Conservation (phyloP, 2,888 invertebrate species). For the Synergus umbraculus region DNA sequence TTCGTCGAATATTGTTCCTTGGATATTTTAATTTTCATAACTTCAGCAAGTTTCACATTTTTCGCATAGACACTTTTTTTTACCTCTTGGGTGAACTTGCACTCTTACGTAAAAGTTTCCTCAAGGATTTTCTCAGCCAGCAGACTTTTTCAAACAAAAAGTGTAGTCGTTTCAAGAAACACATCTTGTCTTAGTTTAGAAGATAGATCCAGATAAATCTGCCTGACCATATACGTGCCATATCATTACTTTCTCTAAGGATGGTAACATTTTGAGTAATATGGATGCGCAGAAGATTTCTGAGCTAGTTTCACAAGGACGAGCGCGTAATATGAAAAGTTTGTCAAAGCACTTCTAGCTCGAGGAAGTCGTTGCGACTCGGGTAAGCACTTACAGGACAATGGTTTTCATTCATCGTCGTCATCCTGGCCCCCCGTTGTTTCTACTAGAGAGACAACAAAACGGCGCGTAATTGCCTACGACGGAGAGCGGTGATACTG, state of each 20-base stretch:
- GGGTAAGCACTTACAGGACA: constrained; percentile 31
- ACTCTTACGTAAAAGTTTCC: constrained; percentile 33
- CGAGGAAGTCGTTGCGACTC: constrained; percentile 8
- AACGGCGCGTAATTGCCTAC: constrained; percentile 40
- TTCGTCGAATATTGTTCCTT: constrained; percentile 36
- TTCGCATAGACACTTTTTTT: constrained; percentile 25
- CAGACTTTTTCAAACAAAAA: constrained; percentile 27
- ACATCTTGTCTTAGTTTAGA: not conserved
- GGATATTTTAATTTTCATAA: constrained; percentile 40
- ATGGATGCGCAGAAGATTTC: not conserved
- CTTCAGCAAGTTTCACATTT: constrained; percentile 27
- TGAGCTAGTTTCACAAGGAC: not conserved
- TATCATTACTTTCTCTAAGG: not conserved
- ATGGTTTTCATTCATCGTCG: constrained; percentile 33
- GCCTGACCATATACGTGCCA: not conserved
- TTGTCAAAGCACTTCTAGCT: not conserved
- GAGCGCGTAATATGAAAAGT: constrained; percentile 19
- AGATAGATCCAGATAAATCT: constrained; percentile 1
- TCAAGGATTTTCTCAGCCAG: constrained; percentile 21
- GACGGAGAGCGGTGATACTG: constrained; percentile 50
- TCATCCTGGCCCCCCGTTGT: constrained; percentile 21
- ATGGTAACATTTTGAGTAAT: not conserved
- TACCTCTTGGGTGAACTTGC: constrained; percentile 14
- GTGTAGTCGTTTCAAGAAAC: constrained; percentile 3
- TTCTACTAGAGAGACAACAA: not conserved